Conservation (phyloP, 2,113 vertebrate genomes). For the zebrafish (Danio rerio) region GRCz12tu NC_133193.1:36473501-36474000, state of each 20-base stretch:
- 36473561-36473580: constrained; percentile 31
- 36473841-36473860: constrained; percentile 46
- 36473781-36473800: constrained; percentile 48
- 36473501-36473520: constrained; percentile 11
- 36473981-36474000: constrained; percentile 43
- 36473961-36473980: constrained; percentile 50
- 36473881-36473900: constrained; percentile 48
- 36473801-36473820: constrained; percentile 55
- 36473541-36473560: constrained; percentile 28
- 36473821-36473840: constrained; percentile 52
- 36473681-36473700: constrained; percentile 42
- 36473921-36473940: constrained; percentile 48
- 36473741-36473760: constrained; percentile 43
- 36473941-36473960: constrained; percentile 45
- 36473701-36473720: constrained; percentile 32
- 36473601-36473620: constrained; percentile 30
- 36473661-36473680: constrained; percentile 34
- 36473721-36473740: constrained; percentile 23
- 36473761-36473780: constrained; percentile 37
- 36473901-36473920: constrained; percentile 29
- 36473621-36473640: constrained; percentile 16
- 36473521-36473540: constrained; percentile 22
- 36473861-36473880: constrained; percentile 55
- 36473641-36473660: constrained; percentile 35
- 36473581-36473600: constrained; percentile 23